Evolutionary conservation across 2,113 vertebrate species (phyloP), one percentile per base, ranked within the genome.

Genomic region (Seriola aureovittata): DNA sequence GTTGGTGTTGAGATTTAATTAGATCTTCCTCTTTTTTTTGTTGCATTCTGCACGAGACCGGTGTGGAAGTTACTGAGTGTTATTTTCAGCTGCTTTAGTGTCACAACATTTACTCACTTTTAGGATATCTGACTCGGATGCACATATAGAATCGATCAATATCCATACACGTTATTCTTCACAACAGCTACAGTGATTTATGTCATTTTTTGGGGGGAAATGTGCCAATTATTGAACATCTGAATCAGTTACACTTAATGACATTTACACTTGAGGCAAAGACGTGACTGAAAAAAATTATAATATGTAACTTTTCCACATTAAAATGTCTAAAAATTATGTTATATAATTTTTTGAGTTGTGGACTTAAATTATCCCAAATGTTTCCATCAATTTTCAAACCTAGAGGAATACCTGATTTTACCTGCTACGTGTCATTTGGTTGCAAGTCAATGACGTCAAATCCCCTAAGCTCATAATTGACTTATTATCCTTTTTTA

Each of bases 1-100:
- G 36, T 62, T 50, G 17, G 36, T 19, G 40, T 62, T 70, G n/a
- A 48, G 36, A 57, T 75, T 70, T 25, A 32, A 78, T 73, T 73
- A 48, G 46, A 72, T n/a, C 50, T 10, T 25, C 19, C 36, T 19
- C 2, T 17, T 21, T 57, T 40, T 32, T 34, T 5, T 48, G 38
- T 80, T 25, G 11, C 17, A 5, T 42, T 64, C 19, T 36, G 21
- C 16, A 17, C 32, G 54, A 65, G 50, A 44, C 32, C 36, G 52
- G 32, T 23, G 13, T 17, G 19, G 8, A 67, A 54, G 14, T 52
- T 9, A 57, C 34, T 36, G 38, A 19, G 6, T 7, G 25, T 4
- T 11, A 17, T 19, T 70, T 64, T 48, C 62, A 38, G 11, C 3
- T 19, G 55, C 34, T 32, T 5, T 13, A 38, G 17, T 44, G 17